Evolutionary conservation across 2,888 invertebrate genomes (phyloP).

Genomic region (Calameuta pallipes): DNA sequence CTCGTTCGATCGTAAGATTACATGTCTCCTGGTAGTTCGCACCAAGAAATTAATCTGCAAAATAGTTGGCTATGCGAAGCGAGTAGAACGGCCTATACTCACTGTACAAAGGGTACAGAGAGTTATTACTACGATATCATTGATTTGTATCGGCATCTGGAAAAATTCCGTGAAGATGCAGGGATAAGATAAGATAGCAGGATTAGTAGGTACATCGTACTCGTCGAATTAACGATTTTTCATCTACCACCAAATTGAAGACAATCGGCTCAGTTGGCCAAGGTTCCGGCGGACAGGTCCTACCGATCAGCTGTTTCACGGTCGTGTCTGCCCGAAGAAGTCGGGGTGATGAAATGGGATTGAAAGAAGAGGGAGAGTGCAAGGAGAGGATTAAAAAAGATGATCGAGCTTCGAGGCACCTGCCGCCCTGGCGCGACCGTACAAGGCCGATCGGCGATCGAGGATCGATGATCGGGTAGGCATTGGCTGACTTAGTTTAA

Average conservation of each 20-base stretch:
- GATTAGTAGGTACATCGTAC: too few species aligned
- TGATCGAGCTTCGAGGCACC: constrained; percentile 50
- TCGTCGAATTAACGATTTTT: too few species aligned
- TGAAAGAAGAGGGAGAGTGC: constrained; percentile 13
- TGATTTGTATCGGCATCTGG: too few species aligned
- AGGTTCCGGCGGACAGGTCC: constrained; percentile 40
- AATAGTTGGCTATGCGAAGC: not conserved
- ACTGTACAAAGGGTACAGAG: too few species aligned
- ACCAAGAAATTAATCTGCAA: constrained; percentile 25
- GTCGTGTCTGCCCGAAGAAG: constrained; percentile 35
- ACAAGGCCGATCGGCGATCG: constrained; percentile 56
- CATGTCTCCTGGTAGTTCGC: constrained; percentile 30
- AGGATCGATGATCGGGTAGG: constrained; percentile 23
- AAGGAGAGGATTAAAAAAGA: constrained; percentile 31
- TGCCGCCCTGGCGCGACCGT: constrained; percentile 55
- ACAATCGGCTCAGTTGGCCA: constrained; percentile 38
- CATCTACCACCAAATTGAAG: not conserved
- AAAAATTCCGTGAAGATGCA: too few species aligned
- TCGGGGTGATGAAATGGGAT: constrained; percentile 13
- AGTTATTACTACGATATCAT: too few species aligned
- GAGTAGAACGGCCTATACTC: too few species aligned
- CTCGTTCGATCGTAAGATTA: constrained; percentile 24
- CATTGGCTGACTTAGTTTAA: not conserved
- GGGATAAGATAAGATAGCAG: too few species aligned
- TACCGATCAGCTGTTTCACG: constrained; percentile 44